Percentiles rank a stretch among this genome's conserved stretches.
phyloP scores from a whole-genome alignment of 53 echinoderm and acorn worm genomes.

The Mesocentrotus franciscanus region DNA sequence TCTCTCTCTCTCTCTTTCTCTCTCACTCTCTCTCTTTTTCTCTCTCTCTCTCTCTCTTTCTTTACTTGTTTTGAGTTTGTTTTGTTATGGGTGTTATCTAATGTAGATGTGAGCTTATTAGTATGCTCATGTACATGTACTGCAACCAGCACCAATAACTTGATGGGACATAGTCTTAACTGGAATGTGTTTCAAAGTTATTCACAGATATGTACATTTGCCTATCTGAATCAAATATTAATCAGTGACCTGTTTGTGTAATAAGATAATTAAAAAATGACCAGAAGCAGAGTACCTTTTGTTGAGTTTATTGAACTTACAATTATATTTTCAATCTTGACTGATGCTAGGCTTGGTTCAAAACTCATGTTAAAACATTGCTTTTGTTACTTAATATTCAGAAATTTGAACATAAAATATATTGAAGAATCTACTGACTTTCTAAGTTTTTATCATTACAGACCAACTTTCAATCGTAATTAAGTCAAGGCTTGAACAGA shows the following conservation, averaged over 20 bases:
- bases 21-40: no score
- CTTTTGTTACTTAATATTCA: no score
- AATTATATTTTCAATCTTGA: background rate
- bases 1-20: no score
- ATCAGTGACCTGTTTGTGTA: background rate
- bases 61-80: background rate
- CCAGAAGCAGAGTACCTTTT: background rate
- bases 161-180: no score
- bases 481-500: background rate
- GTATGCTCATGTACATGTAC: background rate
- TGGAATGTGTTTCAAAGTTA: background rate
- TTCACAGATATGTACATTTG: background rate
- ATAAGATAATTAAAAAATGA: background rate
- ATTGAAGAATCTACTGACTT: background rate
- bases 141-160: background rate
- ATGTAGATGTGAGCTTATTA: constrained; percentile 11
- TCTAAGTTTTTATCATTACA: background rate
- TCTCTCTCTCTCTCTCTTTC: no score
- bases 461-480: no score
- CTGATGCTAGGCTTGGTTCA: background rate
- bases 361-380: no score
- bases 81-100: background rate
- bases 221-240: background rate
- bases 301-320: background rate
- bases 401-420: no score